Evolutionary conservation across 2,888 invertebrate genomes (phyloP).

Genomic region (Acanthopleura granulata): DNA sequence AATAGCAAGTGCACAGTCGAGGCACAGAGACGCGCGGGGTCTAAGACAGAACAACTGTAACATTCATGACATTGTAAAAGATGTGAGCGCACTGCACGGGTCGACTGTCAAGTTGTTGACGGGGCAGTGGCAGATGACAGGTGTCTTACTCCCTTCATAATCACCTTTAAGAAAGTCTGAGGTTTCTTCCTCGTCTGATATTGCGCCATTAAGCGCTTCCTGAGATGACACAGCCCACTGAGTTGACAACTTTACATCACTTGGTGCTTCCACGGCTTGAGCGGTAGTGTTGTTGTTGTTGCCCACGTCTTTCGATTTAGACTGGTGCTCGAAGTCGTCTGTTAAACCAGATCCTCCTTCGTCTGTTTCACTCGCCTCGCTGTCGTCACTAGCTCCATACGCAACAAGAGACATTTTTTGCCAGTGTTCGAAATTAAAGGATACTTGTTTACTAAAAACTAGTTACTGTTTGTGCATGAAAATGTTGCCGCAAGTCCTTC

Average conservation of each 20-base stretch:
- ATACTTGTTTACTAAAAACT: too few relatives aligned
- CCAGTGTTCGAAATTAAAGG: too few relatives aligned
- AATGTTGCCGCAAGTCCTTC: too few relatives aligned
- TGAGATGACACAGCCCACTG: background rate
- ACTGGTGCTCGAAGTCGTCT: background rate
- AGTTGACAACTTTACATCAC: background rate
- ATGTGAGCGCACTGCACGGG: too few relatives aligned
- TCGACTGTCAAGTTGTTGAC: too few relatives aligned
- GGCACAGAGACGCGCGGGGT: too few relatives aligned
- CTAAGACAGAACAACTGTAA: too few relatives aligned
- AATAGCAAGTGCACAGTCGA: too few relatives aligned
- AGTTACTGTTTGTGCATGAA: too few relatives aligned
- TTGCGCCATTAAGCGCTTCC: background rate
- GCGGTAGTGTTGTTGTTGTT: constrained; percentile 14
- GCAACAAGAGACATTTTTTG: constrained; percentile 44
- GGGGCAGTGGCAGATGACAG: background rate
- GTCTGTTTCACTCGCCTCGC: constrained; percentile 44
- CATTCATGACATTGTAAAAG: too few relatives aligned
- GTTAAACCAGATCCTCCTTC: constrained; percentile 12
- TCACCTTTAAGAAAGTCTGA: background rate
- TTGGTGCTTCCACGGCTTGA: background rate
- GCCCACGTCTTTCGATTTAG: background rate
- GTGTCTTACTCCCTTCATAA: background rate
- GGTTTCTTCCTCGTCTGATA: constrained; percentile 5
- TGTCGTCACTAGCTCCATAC: constrained; percentile 50